phyloP scores from a whole-genome alignment of 2,797 vertebrate species.

The Lemur catta region DNA sequence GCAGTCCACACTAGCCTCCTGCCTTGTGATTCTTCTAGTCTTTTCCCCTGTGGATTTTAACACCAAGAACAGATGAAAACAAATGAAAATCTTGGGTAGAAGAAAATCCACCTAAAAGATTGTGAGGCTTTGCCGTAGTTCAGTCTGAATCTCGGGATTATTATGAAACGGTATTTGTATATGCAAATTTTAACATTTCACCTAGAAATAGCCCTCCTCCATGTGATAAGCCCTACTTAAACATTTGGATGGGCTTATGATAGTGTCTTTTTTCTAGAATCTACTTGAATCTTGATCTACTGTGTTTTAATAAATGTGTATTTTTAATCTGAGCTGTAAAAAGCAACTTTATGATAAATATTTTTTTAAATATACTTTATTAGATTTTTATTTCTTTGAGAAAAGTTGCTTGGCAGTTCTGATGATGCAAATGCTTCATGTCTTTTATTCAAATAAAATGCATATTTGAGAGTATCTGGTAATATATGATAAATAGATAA shows the following conservation, averaged over 20 bases:
- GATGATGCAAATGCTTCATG: not conserved
- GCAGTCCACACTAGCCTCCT: accelerated
- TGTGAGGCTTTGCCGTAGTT: not conserved
- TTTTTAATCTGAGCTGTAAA: not conserved
- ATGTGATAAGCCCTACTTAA: not conserved
- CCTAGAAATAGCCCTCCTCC: not conserved
- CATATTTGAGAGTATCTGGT: not conserved
- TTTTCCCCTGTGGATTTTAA: not conserved
- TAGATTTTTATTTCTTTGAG: not conserved
- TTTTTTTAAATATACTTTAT: not conserved
- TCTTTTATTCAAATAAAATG: not conserved
- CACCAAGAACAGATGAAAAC: slow-evolving; percentile 53
- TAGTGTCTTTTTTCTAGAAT: not conserved
- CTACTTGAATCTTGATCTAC: not conserved
- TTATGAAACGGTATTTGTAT: slow-evolving; percentile 19
- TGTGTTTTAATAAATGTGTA: not conserved
- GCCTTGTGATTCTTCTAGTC: not conserved
- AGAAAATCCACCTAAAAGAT: slow-evolving; percentile 29
- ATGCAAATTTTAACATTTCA: not conserved
- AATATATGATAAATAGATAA: not conserved
- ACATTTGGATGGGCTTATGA: not conserved
- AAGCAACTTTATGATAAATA: not conserved
- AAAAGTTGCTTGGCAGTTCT: not conserved
- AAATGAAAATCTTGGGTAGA: not conserved
- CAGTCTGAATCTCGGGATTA: not conserved